These are phyloP conservation scores for Drosophila austrosaltans DNA, from an alignment of 2,888 invertebrate genomes.

Conservation along the genomic window DNA sequence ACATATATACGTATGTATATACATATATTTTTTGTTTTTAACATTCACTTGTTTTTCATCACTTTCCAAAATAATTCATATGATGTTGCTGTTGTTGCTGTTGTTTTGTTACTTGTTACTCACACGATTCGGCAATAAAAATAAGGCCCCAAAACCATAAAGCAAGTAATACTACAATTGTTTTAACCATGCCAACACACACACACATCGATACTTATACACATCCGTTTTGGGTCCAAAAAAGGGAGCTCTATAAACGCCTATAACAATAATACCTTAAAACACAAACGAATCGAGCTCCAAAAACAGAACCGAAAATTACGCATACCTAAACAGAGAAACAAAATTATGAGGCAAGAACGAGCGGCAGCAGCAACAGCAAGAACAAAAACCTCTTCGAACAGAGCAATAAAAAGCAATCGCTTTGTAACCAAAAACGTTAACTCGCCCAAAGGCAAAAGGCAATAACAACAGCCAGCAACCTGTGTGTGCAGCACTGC, in stretches of 20 bases:
- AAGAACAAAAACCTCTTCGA: slow-evolving; percentile 14
- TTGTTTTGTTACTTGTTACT: background rate
- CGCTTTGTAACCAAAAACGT: slow-evolving; percentile 68
- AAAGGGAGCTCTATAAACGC: slow-evolving; percentile 33
- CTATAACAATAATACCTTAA: slow-evolving; percentile 32
- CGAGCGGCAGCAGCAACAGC: background rate
- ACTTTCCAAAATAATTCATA: slow-evolving; percentile 10
- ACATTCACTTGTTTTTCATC: slow-evolving; percentile 10
- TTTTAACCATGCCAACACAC: slow-evolving; percentile 21
- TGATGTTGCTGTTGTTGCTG: background rate
- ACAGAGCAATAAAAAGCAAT: slow-evolving; percentile 68
- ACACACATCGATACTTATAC: background rate
- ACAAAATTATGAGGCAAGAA: slow-evolving; percentile 62
- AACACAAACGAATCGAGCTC: slow-evolving; percentile 26
- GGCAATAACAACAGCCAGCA: slow-evolving; percentile 33
- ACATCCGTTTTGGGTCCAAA: slow-evolving; percentile 31
- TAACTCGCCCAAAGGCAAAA: slow-evolving; percentile 47
- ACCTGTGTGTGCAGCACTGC: slow-evolving; percentile 52
- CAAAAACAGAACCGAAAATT: slow-evolving; percentile 67
- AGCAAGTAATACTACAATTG: slow-evolving; percentile 18
- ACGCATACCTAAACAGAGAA: slow-evolving; percentile 67
- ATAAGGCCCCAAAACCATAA: slow-evolving; percentile 5
- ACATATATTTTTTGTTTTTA: too few species aligned
- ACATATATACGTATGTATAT: too few species aligned
- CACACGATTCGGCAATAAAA: slow-evolving; percentile 41